A percentile compares a stretch with the other conserved stretches of the same genome.
Evolutionary conservation across 2,113 vertebrate species (phyloP).

Genomic region (Vulpes lagopus): DNA sequence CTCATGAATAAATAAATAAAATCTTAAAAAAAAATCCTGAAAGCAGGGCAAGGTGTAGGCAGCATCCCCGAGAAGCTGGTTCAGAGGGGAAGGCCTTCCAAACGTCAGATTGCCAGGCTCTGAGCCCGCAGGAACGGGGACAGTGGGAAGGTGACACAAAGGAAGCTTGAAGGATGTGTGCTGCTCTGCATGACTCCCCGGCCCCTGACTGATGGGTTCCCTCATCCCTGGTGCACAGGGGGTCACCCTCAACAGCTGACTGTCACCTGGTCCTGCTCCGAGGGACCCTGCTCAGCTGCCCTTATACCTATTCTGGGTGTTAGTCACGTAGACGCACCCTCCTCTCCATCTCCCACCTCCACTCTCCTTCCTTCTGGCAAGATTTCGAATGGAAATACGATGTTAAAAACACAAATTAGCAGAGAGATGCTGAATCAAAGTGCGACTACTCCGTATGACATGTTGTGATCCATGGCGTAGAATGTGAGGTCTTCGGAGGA

Average conservation of each 20-base stretch:
- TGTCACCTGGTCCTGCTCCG: not conserved
- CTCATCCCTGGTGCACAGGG: not conserved
- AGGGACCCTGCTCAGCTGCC: too few relatives aligned
- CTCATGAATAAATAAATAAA: too few relatives aligned
- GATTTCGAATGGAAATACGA: not conserved
- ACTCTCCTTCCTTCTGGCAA: not conserved
- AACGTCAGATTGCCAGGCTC: not conserved
- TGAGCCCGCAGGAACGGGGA: not conserved
- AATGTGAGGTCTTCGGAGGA: not conserved
- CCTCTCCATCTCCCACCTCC: not conserved
- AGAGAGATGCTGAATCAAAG: not conserved
- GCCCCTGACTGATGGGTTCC: too few relatives aligned
- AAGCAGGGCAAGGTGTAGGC: not conserved
- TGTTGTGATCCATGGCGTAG: not conserved
- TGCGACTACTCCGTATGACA: not conserved
- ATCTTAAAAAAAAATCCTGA: too few relatives aligned
- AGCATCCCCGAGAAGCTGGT: fast-evolving
- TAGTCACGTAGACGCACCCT: not conserved
- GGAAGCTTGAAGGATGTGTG: not conserved
- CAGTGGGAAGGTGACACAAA: not conserved
- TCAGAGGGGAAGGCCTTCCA: not conserved
- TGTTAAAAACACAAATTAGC: not conserved
- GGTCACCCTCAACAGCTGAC: not conserved
- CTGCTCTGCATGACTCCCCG: not conserved
- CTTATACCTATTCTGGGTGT: not conserved